Conservation (phyloP, 2,888 invertebrate genomes). For the Choreutis nemorana region DNA sequence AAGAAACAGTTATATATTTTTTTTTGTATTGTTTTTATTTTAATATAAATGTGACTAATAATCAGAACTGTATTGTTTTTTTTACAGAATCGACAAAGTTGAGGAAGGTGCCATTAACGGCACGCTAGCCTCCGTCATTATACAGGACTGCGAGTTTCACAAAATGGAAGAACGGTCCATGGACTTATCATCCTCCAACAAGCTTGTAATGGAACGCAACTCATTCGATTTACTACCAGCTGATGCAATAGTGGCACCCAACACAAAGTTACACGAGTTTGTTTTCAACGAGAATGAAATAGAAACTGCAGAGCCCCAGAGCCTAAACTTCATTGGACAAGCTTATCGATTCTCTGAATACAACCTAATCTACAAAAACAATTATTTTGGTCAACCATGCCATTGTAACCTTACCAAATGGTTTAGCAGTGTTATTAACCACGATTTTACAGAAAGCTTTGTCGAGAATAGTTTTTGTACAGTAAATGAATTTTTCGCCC, state of each 20-base stretch:
- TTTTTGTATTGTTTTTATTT: no score
- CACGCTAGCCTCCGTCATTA: conserved; percentile 67
- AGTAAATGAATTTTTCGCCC: conserved; percentile 64
- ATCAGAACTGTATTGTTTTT: conserved; percentile 4
- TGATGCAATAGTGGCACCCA: conserved; percentile 59
- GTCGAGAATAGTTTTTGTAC: conserved; percentile 69
- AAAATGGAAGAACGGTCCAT: conserved; percentile 67
- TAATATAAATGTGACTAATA: not conserved
- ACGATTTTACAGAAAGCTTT: conserved; percentile 41
- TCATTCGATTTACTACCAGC: conserved; percentile 67
- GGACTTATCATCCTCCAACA: conserved; percentile 71
- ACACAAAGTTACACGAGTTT: conserved; percentile 65
- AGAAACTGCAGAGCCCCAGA: conserved; percentile 45
- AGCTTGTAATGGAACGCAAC: conserved; percentile 69
- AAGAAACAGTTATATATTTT: no score
- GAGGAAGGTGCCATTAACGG: conserved; percentile 70
- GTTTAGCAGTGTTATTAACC: conserved; percentile 55
- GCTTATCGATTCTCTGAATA: conserved; percentile 45
- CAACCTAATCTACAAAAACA: conserved; percentile 60
- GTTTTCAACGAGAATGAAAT: conserved; percentile 54
- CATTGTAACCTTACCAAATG: conserved; percentile 69
- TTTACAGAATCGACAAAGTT: conserved; percentile 69
- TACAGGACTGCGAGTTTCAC: conserved; percentile 69
- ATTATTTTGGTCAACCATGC: conserved; percentile 71
- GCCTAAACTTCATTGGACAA: conserved; percentile 68